phyloP scores from a whole-genome alignment of 2,888 invertebrate genomes.

The Cremastinae sp. region DNA sequence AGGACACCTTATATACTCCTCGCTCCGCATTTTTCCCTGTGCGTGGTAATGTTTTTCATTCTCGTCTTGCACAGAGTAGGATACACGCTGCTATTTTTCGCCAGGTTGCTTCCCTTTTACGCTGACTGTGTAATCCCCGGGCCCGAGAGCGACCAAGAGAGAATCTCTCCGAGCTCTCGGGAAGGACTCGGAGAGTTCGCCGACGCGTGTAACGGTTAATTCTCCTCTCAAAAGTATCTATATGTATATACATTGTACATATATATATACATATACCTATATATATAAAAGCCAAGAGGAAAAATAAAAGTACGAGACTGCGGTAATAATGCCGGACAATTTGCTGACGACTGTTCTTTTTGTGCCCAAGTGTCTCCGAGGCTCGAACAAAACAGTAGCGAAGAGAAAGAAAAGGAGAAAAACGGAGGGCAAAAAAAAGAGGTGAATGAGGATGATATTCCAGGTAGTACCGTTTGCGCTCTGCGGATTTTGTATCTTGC shows the following conservation, averaged over 20 bases:
- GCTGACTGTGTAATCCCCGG: constrained; percentile 39
- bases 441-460: constrained; percentile 38
- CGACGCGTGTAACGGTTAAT: constrained; percentile 47
- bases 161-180: neutral
- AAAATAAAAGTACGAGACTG: constrained; percentile 48
- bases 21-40: constrained; percentile 24
- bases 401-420: neutral
- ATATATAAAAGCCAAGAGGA: too few species aligned
- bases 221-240: constrained; percentile 5
- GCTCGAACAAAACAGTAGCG: constrained; percentile 42
- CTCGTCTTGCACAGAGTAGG: neutral
- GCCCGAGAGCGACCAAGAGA: constrained; percentile 16
- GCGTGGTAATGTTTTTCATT: constrained; percentile 19
- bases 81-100: constrained; percentile 1
- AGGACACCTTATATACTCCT: too few species aligned
- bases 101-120: constrained; percentile 36
- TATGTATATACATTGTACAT: constrained; percentile 18
- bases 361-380: constrained; percentile 54
- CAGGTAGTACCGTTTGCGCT: constrained; percentile 75
- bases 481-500: constrained; percentile 75
- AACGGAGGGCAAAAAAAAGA: constrained; percentile 20
- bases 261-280: too few species aligned
- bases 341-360: constrained; percentile 59
- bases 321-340: constrained; percentile 70
- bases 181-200: constrained; percentile 38